Conservation (phyloP, 2,113 vertebrate genomes). For the Lasiurus cinereus region DNA sequence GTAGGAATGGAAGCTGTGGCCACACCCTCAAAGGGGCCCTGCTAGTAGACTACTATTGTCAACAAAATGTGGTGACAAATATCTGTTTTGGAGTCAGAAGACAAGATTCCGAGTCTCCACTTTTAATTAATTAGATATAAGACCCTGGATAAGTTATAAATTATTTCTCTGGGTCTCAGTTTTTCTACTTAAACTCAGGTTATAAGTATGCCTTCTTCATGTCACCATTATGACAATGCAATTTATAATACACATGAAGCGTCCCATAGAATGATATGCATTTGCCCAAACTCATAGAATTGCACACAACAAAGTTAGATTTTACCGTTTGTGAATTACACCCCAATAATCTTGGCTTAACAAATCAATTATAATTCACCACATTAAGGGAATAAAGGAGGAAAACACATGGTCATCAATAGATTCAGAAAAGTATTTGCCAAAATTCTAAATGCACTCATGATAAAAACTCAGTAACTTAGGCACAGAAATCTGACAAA, state of each 20-base stretch:
- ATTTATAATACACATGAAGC: neutral
- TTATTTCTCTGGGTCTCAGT: neutral
- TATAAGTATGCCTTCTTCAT: neutral
- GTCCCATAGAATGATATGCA: neutral
- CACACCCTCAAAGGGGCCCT: neutral
- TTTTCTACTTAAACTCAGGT: neutral
- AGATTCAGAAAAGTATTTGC: neutral
- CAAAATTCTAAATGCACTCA: neutral
- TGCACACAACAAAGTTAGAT: neutral
- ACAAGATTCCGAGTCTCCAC: neutral
- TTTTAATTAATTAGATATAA: neutral
- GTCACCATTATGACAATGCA: neutral
- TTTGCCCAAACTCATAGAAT: neutral
- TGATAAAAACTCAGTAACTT: neutral
- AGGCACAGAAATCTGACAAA: neutral
- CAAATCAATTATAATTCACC: neutral
- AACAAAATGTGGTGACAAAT: neutral
- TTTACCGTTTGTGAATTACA: neutral
- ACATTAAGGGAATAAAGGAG: neutral
- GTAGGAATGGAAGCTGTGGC: neutral
- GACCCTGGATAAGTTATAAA: neutral
- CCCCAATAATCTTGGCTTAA: neutral
- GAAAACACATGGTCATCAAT: neutral
- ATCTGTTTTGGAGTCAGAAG: neutral
- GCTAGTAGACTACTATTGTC: neutral